Evolutionary conservation across 2,113 vertebrate genomes (phyloP).

Genomic region (Vombatus ursinus): DNA sequence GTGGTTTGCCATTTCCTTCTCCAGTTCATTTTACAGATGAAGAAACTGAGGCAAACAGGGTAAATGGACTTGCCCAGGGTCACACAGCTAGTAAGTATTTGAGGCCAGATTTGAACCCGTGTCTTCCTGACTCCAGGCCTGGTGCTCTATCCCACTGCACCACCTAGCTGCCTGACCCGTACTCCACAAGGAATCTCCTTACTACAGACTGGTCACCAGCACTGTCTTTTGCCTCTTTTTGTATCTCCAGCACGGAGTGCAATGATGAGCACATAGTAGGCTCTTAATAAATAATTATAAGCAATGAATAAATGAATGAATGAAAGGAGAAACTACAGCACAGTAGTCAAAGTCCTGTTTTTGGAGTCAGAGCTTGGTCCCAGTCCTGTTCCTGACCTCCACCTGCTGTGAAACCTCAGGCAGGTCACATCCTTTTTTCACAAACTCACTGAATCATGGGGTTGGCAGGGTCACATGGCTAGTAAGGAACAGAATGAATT

Average conservation of each 20-base stretch:
- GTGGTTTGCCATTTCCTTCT: background rate
- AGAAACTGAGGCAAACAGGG: background rate
- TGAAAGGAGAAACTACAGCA: background rate
- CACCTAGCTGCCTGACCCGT: background rate
- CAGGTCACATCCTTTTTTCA: background rate
- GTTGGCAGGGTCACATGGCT: background rate
- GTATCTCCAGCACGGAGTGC: background rate
- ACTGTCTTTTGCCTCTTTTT: background rate
- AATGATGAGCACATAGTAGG: background rate
- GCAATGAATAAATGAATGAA: background rate
- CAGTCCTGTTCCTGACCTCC: background rate
- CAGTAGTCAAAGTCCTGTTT: background rate
- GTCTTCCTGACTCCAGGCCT: background rate
- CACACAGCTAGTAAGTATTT: background rate
- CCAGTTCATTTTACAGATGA: background rate
- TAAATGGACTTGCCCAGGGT: background rate
- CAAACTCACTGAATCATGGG: background rate
- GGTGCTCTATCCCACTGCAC: background rate
- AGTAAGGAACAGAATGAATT: background rate
- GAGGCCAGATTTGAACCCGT: background rate
- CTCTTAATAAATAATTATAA: constrained; percentile 9
- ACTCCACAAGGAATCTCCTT: background rate
- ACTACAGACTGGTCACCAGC: background rate
- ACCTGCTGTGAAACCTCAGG: background rate
- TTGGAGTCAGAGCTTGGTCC: background rate